phyloP scores from a whole-genome alignment of 2,113 vertebrate species.

The Polyodon spathula region DNA sequence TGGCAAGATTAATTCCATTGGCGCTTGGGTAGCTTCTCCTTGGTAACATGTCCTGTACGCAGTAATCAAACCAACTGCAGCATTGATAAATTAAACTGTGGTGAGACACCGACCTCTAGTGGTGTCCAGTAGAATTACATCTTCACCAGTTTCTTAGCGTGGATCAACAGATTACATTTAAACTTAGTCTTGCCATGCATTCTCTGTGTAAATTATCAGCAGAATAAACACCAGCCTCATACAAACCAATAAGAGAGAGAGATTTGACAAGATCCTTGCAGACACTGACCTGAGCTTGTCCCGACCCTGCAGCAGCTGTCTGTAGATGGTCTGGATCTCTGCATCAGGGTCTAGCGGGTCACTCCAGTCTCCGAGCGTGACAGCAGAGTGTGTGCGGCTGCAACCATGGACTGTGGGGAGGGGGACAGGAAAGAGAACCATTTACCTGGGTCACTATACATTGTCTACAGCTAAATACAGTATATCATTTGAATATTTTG shows the following conservation, averaged over 20 bases:
- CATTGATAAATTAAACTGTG: conserved; percentile 11
- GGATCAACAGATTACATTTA: background rate
- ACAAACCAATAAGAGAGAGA: background rate
- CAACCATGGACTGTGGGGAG: conserved; percentile 60
- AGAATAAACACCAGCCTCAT: background rate
- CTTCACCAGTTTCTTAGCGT: background rate
- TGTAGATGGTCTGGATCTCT: conserved; percentile 72
- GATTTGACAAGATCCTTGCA: conserved; percentile 10
- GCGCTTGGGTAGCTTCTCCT: too few relatives aligned
- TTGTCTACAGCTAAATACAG: too few relatives aligned
- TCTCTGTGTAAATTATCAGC: too few relatives aligned
- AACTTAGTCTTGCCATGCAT: background rate
- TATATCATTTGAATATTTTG: too few relatives aligned
- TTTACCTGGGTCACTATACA: background rate
- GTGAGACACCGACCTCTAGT: conserved; percentile 43
- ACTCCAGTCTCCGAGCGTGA: conserved; percentile 76
- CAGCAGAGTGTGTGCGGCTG: conserved; percentile 76
- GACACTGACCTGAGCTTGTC: conserved; percentile 62
- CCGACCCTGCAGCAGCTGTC: conserved; percentile 67
- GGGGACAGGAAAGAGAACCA: background rate
- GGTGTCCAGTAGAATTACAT: conserved; percentile 30
- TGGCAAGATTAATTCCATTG: too few relatives aligned
- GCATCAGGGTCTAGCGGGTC: conserved; percentile 74
- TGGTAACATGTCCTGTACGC: too few relatives aligned
- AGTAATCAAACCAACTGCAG: conserved; percentile 1